A percentile compares a stretch with the other conserved stretches of the same genome.
Conservation (phyloP, 2,888 invertebrate genomes). For the Thyatira batis region DNA sequence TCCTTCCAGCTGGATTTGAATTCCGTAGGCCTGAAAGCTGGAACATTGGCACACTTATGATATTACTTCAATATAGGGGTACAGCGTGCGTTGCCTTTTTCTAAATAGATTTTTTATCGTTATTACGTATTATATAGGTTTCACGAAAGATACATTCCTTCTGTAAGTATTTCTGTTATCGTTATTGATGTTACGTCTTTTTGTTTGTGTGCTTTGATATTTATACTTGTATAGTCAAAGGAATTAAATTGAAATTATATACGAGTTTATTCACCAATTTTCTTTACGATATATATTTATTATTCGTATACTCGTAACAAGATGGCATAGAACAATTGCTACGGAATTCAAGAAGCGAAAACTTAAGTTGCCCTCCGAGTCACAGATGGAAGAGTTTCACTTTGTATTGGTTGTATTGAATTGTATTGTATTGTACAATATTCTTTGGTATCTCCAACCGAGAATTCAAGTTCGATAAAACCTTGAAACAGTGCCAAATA, state of each 20-base stretch:
- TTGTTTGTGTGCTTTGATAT: background rate
- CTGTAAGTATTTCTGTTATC: background rate
- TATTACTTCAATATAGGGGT: slow-evolving; percentile 35
- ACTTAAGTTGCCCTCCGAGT: background rate
- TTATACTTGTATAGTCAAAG: background rate
- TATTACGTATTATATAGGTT: slow-evolving; percentile 1
- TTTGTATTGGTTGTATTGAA: background rate
- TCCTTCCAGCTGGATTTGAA: slow-evolving; percentile 45
- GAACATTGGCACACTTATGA: slow-evolving; percentile 38
- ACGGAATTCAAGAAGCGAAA: background rate
- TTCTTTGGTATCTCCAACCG: background rate
- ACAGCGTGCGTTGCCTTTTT: slow-evolving; percentile 10
- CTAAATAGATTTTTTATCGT: slow-evolving; percentile 5
- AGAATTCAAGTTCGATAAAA: background rate
- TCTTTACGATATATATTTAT: too few relatives aligned
- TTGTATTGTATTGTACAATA: background rate
- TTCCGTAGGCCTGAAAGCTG: slow-evolving; percentile 40
- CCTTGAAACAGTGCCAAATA: background rate
- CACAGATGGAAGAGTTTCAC: background rate
- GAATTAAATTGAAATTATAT: too few relatives aligned
- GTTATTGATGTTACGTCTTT: background rate
- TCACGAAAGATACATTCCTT: background rate
- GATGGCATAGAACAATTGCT: too few relatives aligned
- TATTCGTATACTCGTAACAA: too few relatives aligned
- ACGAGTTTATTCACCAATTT: too few relatives aligned